phyloP scores from a whole-genome alignment of 2,113 vertebrate genomes.

The Halichoerus grypus region DNA sequence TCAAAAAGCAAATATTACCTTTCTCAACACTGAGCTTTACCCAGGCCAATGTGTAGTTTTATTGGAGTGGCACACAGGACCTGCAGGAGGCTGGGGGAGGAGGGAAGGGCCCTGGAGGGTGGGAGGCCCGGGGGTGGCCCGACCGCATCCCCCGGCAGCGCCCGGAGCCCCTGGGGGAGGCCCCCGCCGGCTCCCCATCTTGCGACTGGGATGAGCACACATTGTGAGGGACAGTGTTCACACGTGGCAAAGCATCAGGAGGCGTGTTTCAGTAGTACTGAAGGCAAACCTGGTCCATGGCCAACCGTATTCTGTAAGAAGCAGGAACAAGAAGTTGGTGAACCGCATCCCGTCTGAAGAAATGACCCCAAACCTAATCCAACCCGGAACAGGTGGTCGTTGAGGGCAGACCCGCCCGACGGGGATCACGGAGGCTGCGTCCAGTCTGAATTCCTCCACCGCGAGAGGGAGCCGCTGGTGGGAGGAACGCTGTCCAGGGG shows the following conservation, averaged over 20 bases:
- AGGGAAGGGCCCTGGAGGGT: not conserved
- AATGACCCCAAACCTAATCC: not conserved
- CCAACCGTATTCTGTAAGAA: conserved; percentile 85
- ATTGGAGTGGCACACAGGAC: not conserved
- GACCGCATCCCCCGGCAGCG: not conserved
- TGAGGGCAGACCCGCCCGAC: not conserved
- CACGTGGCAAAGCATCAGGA: conserved; percentile 23
- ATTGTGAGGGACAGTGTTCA: conserved; percentile 13
- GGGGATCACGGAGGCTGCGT: fast-evolving
- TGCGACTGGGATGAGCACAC: not conserved
- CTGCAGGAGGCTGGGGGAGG: not conserved
- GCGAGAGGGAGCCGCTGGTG: fast-evolving
- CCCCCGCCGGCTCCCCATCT: not conserved
- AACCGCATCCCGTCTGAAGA: not conserved
- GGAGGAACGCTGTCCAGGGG: not conserved
- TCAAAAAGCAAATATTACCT: not conserved
- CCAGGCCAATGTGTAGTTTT: not conserved
- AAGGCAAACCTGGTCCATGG: conserved; percentile 88
- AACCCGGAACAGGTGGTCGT: fast-evolving
- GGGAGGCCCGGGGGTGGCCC: not conserved
- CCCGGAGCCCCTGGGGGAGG: not conserved
- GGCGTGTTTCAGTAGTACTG: conserved; percentile 76
- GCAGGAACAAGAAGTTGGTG: not conserved
- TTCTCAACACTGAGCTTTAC: not conserved
- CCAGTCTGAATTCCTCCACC: fast-evolving